Evolutionary conservation across 2,797 vertebrate genomes (phyloP).

Genomic region (Synanceia verrucosa): DNA sequence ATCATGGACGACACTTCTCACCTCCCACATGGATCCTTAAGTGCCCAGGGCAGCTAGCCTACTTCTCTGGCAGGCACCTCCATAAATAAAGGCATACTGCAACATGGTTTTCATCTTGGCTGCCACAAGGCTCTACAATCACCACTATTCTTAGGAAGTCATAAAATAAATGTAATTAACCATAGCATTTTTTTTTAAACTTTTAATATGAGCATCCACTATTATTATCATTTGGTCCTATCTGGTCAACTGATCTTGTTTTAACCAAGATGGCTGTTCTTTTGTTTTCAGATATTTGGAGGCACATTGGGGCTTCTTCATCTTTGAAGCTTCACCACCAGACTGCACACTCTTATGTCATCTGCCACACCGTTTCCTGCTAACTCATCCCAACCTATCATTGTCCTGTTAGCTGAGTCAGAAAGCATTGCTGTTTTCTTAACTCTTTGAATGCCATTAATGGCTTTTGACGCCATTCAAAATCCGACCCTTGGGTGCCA

Average conservation of each 20-base stretch:
- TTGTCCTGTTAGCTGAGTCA: no score
- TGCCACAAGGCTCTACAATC: neutral
- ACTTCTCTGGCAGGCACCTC: constrained; percentile 24
- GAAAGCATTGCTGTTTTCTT: no score
- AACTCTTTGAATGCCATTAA: no score
- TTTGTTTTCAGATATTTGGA: neutral
- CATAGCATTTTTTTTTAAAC: neutral
- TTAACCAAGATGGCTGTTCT: neutral
- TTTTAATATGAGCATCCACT: neutral
- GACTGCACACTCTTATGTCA: constrained; percentile 2
- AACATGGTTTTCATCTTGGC: constrained; percentile 31
- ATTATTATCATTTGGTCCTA: neutral
- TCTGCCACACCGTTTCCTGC: neutral
- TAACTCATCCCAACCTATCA: neutral
- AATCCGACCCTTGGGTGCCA: no score
- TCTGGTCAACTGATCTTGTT: neutral
- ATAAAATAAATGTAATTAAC: neutral
- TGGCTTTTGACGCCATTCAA: no score
- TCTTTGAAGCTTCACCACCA: neutral
- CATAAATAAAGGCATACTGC: constrained; percentile 33
- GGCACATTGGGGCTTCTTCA: neutral
- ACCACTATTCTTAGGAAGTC: constrained; percentile 13
- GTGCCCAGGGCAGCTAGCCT: constrained; percentile 29
- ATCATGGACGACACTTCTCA: constrained; percentile 47
- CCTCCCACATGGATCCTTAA: constrained; percentile 35